Evolutionary conservation across 2,797 vertebrate species (phyloP).

Genomic region (Petrocephalus schoutedeni): DNA sequence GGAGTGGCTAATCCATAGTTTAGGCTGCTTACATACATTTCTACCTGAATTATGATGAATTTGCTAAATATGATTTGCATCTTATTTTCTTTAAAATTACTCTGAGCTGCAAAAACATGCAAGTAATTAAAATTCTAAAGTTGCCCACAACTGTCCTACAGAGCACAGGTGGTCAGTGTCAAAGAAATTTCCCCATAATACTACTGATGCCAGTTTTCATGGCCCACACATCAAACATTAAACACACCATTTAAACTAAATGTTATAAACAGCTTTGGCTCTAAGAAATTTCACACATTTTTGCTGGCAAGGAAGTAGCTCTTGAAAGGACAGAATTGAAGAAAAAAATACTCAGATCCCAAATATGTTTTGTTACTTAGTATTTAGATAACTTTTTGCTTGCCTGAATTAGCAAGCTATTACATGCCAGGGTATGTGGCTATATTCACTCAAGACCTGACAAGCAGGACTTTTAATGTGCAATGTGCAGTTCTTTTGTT

Average conservation of each 20-base stretch:
- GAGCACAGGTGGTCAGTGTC: neutral
- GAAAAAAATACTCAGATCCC: neutral
- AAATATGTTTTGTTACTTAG: neutral
- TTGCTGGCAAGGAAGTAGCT: neutral
- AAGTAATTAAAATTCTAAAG: neutral
- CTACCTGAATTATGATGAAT: neutral
- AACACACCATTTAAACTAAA: neutral
- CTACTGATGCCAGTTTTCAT: neutral
- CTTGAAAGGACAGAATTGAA: neutral
- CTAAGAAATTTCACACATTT: neutral
- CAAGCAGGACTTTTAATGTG: neutral
- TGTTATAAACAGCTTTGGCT: neutral
- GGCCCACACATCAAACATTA: neutral
- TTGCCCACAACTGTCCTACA: neutral
- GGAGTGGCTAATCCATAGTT: neutral
- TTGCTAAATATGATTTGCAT: neutral
- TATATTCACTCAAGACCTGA: neutral
- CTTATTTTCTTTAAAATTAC: neutral
- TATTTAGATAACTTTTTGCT: neutral
- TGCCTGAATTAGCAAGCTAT: neutral
- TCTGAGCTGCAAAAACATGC: neutral
- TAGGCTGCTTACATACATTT: neutral
- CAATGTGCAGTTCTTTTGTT: neutral
- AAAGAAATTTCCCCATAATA: neutral
- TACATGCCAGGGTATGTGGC: neutral